phyloP scores from a whole-genome alignment of 2,888 invertebrate species.

The Oxytorus armatus region DNA sequence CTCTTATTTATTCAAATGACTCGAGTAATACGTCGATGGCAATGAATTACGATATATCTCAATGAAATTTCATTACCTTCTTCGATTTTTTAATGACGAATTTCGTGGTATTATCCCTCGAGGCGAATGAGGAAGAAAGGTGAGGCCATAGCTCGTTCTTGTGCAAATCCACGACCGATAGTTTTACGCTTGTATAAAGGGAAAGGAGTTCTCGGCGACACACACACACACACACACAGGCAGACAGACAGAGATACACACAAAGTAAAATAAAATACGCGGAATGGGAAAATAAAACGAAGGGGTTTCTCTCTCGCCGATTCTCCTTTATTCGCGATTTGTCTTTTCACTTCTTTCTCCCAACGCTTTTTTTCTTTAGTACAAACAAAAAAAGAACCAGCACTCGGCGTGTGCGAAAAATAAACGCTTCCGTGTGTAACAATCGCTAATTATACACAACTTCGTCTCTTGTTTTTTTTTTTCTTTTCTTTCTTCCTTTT shows the following conservation, averaged over 20 bases:
- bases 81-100: too few relatives aligned
- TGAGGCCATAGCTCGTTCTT: conserved; percentile 58
- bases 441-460: conserved; percentile 68
- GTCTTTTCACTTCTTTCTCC: conserved; percentile 28
- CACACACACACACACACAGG: too few relatives aligned
- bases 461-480: conserved; percentile 59
- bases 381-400: neutral
- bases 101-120: conserved; percentile 29
- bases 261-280: conserved; percentile 54
- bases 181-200: conserved; percentile 50
- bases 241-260: too few relatives aligned
- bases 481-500: conserved; percentile 54
- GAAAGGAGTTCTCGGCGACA: conserved; percentile 61
- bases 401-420: conserved; percentile 48
- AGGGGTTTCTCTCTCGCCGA: neutral
- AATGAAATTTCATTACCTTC: too few relatives aligned
- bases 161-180: conserved; percentile 63
- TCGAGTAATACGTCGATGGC: too few relatives aligned
- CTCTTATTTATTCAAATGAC: too few relatives aligned
- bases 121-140: conserved; percentile 63
- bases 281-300: conserved; percentile 56
- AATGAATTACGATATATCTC: conserved; percentile 13
- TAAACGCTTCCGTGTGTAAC: conserved; percentile 68
- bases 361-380: conserved; percentile 6
- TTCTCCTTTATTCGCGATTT: conserved; percentile 19